These are phyloP conservation scores for Parazoanthus darwini DNA, from an alignment of 92 coral and sea anemone genomes.

Conservation along the genomic window DNA sequence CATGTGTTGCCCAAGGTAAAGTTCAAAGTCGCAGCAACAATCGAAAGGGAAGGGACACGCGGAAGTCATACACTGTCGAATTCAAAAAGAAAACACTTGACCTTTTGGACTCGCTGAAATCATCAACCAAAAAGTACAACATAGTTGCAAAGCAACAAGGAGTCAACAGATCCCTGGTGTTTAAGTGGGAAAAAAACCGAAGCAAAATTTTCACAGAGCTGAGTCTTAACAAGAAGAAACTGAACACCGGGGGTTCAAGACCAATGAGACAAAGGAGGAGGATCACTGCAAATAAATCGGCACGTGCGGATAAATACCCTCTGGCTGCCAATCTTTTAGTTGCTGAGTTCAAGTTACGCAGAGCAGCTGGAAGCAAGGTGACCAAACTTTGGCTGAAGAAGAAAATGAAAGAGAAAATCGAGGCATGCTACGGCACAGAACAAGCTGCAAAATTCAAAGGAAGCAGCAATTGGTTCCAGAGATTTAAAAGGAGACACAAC, in stretches of 20 bases:
- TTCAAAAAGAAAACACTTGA: conserved; percentile 36
- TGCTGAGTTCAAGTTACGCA: conserved; percentile 55
- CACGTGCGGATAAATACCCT: conserved; percentile 45
- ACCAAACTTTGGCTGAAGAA: conserved; percentile 53
- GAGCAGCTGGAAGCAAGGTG: conserved; percentile 62
- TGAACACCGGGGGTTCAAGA: conserved; percentile 40
- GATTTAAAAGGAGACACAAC: conserved; percentile 29
- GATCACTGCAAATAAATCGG: conserved; percentile 44
- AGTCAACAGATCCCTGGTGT: conserved; percentile 25
- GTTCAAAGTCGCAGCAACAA: conserved; percentile 45
- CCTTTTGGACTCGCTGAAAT: conserved; percentile 16
- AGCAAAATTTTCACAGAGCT: conserved; percentile 47
- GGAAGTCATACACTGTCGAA: conserved; percentile 36
- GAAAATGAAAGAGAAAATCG: conserved; percentile 5
- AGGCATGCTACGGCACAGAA: conserved; percentile 36
- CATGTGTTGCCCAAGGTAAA: conserved; percentile 35
- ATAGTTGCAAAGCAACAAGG: conserved; percentile 38
- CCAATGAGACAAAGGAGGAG: conserved; percentile 48
- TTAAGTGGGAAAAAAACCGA: conserved; percentile 35
- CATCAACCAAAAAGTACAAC: conserved; percentile 33
- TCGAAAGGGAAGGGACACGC: conserved; percentile 30
- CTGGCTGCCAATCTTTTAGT: conserved; percentile 50
- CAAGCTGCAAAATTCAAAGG: conserved; percentile 40
- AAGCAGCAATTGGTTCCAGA: conserved; percentile 45
- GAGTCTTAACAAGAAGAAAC: conserved; percentile 44